These are phyloP conservation scores for Tigriopus californicus DNA, from an alignment of 2,888 invertebrate species.

Conservation along the genomic window DNA sequence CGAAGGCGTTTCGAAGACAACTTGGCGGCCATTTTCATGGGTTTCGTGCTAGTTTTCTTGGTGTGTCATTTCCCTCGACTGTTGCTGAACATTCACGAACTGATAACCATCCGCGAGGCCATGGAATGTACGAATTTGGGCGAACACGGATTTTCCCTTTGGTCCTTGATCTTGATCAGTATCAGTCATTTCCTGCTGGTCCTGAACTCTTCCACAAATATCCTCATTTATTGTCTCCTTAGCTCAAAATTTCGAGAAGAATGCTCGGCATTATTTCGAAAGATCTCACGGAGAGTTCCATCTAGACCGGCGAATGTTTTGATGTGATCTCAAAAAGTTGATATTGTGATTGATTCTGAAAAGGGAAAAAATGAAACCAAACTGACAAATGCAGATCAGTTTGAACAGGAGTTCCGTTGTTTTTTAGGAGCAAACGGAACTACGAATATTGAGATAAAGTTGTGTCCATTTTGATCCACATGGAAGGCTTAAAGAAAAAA, in stretches of 20 bases:
- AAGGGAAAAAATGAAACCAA: no score
- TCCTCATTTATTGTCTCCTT: slow-evolving; percentile 6
- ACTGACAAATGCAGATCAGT: no score
- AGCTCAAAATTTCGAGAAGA: slow-evolving; percentile 10
- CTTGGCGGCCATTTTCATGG: slow-evolving; percentile 13
- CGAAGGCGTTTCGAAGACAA: slow-evolving; percentile 8
- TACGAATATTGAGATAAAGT: no score
- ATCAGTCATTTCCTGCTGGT: slow-evolving; percentile 8
- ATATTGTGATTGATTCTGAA: no score
- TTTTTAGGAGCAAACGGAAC: no score
- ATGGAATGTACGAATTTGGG: neutral
- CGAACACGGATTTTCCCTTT: neutral
- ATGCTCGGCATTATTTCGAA: slow-evolving; percentile 1
- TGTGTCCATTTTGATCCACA: no score
- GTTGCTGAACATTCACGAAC: slow-evolving; percentile 10
- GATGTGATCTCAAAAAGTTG: no score
- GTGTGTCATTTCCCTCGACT: slow-evolving; percentile 11
- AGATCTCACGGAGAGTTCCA: neutral
- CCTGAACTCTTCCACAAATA: slow-evolving; percentile 8
- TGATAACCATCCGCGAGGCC: slow-evolving; percentile 4
- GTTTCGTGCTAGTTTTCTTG: slow-evolving; percentile 9
- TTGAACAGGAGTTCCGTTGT: no score
- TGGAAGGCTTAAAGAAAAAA: no score
- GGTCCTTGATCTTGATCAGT: slow-evolving; percentile 1
- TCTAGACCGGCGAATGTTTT: no score